Percentiles rank a stretch among this genome's conserved stretches.
These are phyloP conservation scores for Ryuthela nishihirai DNA, from an alignment of 2,888 invertebrate genomes.

Conservation along the genomic window DNA sequence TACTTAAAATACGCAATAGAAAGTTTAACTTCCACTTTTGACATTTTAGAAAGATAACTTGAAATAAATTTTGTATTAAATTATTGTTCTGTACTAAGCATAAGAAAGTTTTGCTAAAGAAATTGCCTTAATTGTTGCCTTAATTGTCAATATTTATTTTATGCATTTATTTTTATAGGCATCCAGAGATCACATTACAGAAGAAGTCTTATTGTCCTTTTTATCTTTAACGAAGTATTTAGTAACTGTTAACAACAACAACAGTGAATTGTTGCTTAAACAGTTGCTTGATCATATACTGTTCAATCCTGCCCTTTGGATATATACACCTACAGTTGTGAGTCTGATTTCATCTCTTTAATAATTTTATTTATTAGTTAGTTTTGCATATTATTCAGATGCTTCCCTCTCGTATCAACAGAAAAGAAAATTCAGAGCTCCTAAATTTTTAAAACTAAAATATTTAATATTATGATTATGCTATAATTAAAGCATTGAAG, in stretches of 20 bases:
- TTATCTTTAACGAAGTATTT: conserved; percentile 86
- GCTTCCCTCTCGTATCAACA: too few relatives aligned
- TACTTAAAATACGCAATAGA: too few relatives aligned
- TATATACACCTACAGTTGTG: conserved; percentile 93
- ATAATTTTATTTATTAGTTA: background rate
- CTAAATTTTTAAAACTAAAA: too few relatives aligned
- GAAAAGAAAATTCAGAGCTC: too few relatives aligned
- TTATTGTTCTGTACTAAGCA: background rate
- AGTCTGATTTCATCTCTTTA: conserved; percentile 11
- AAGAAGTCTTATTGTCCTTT: conserved; percentile 89
- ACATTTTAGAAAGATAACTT: too few relatives aligned
- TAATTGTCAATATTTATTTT: too few relatives aligned
- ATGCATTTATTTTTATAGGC: conserved; percentile 40
- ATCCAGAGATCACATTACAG: conserved; percentile 80
- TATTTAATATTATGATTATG: too few relatives aligned
- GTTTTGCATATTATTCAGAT: background rate
- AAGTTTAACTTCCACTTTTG: too few relatives aligned
- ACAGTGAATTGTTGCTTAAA: conserved; percentile 69
- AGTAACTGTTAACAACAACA: conserved; percentile 86
- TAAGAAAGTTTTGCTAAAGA: background rate
- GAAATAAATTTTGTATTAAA: background rate
- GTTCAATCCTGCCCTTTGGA: conserved; percentile 99
- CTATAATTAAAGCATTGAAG: too few relatives aligned
- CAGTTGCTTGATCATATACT: conserved; percentile 98
- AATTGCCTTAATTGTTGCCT: too few relatives aligned